Base-by-base conservation (phyloP, 2,888 invertebrate species). In the Tetragonisca angustula region DNA sequence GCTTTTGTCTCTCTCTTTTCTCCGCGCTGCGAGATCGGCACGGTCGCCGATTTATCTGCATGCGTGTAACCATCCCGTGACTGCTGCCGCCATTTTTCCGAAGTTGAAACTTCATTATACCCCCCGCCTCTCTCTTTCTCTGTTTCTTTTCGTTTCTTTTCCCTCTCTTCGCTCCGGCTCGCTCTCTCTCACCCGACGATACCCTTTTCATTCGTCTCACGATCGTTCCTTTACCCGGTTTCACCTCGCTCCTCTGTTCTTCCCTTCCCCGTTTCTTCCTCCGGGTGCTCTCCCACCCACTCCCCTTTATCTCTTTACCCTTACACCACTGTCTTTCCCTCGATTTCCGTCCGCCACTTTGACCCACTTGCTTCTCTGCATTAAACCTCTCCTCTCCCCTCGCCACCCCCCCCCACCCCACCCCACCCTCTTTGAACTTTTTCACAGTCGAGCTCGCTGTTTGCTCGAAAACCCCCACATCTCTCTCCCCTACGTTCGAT, bases 21-120 rank as follows among this genome's bases (percentile, higher is more conserved):
- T 13, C 21, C 21, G 21, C n/a, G n/a, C 67, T 5, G 15, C 62
- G n/a, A 65, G 36, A 65, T 50, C 50, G 19, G 24, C 72, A 61
- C 68, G 62, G 62, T 36, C 65, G 81, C 50, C 56, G 59, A 75
- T 81, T 76, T 72, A 61, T 36, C 50, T 24, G 43, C 17, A 9
- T 32, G 36, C 56, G 17, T 24, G 64, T 32, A 59, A 21, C 43
- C 54, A 50, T 32, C 56, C 59, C 56, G 36, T 19, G 27, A 61
- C 36, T 68, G 24, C n/a, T 24, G 24, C 50, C 15, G 24, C 36
- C 11, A 56, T 59, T 49, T 43, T 59, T 15, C 49, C 27, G 19
- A 17, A 21, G 24, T 67, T 32, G 36, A 49, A 56, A 56, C 49
- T 67, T 49, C n/a, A 6, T 36, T 65, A 21, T 32, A 15, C 64